Conservation (phyloP, 2,113 vertebrate species). For the Halcyon malimbica region DNA sequence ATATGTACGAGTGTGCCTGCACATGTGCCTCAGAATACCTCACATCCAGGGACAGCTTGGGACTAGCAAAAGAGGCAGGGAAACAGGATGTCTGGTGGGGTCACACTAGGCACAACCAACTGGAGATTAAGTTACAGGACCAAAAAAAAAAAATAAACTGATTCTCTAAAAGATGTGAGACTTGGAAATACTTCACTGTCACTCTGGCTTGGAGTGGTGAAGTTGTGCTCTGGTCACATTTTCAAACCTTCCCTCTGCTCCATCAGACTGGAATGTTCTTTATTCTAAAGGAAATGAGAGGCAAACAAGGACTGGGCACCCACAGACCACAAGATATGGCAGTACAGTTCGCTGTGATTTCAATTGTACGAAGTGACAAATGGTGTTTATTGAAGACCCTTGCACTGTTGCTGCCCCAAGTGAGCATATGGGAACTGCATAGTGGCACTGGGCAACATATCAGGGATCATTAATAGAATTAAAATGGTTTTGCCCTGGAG, state of each 20-base stretch:
- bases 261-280: neutral
- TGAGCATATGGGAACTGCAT: fast-evolving
- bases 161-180: neutral
- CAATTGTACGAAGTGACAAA: neutral
- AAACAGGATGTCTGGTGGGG: neutral
- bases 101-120: neutral
- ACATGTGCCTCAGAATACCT: neutral
- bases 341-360: neutral
- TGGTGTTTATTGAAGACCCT: neutral
- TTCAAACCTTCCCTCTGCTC: neutral
- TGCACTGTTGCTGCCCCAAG: fast-evolving
- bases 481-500: slow-evolving; percentile 1
- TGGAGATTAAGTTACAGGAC: neutral
- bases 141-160: neutral
- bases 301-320: neutral
- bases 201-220: neutral
- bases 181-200: neutral
- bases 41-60: neutral
- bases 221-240: neutral
- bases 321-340: fast-evolving
- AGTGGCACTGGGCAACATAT: neutral
- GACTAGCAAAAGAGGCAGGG: neutral
- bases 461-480: neutral
- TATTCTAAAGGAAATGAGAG: neutral
- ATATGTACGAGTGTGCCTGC: fast-evolving